A percentile compares a stretch with the other conserved stretches of the same genome.
phyloP scores from a whole-genome alignment of 2,888 invertebrate species.

The Spilarctia lutea region DNA sequence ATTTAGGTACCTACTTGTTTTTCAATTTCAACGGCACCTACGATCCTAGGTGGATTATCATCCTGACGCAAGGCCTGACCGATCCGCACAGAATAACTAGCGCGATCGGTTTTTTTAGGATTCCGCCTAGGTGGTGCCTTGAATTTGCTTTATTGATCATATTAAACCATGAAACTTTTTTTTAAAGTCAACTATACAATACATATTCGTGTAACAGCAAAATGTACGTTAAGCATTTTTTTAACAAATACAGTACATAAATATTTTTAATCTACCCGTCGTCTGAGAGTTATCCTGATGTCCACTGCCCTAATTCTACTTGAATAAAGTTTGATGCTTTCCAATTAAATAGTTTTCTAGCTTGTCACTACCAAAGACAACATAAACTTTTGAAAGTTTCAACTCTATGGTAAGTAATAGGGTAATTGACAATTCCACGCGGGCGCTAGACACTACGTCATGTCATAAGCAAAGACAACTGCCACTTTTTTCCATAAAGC shows the following conservation, averaged over 20 bases:
- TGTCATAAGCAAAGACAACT: conserved; percentile 24
- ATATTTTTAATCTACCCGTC: too few species aligned
- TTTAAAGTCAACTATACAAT: too few species aligned
- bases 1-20: too few species aligned
- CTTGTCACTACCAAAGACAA: not conserved
- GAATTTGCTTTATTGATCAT: too few species aligned
- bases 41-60: too few species aligned
- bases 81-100: too few species aligned
- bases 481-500: conserved; percentile 21
- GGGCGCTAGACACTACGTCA: conserved; percentile 3
- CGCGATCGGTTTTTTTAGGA: too few species aligned
- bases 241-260: not conserved
- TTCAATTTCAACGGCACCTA: too few species aligned
- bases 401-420: not conserved
- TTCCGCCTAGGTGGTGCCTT: too few species aligned
- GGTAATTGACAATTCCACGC: not conserved
- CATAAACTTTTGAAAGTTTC: not conserved
- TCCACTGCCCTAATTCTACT: not conserved
- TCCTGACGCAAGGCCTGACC: too few species aligned
- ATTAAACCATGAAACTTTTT: too few species aligned
- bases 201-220: not conserved
- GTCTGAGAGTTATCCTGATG: too few species aligned
- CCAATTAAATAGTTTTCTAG: not conserved
- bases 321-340: not conserved
- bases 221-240: not conserved